Conservation (phyloP, 2,113 vertebrate species). For the Chionomys nivalis region DNA sequence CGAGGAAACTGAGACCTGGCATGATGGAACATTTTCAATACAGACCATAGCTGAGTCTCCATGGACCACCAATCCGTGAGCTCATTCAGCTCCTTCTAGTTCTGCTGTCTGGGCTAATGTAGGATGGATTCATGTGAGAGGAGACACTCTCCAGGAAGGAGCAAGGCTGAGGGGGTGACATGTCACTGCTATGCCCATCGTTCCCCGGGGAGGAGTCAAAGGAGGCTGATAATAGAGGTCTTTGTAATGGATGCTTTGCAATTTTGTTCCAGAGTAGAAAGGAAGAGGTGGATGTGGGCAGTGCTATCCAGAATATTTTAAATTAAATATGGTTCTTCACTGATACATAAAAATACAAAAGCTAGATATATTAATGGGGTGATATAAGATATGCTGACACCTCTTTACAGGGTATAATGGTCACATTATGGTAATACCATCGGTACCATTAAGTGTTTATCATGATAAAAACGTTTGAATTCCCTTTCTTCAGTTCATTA, state of each 20-base stretch:
- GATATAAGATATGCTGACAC: not conserved
- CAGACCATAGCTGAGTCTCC: not conserved
- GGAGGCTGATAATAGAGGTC: not conserved
- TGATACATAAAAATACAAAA: not conserved
- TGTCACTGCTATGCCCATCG: not conserved
- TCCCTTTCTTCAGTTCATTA: not conserved
- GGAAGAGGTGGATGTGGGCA: not conserved
- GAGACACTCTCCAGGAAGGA: too few relatives aligned
- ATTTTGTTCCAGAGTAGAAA: conserved; percentile 14
- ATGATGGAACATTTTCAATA: not conserved
- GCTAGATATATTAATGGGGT: not conserved
- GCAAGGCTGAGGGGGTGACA: too few relatives aligned
- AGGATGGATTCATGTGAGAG: not conserved
- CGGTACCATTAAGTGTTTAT: not conserved
- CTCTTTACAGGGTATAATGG: not conserved
- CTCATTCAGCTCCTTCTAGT: not conserved
- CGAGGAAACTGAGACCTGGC: not conserved
- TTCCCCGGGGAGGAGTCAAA: not conserved
- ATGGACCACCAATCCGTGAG: not conserved
- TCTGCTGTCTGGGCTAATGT: not conserved
- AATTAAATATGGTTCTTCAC: not conserved
- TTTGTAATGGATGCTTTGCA: not conserved
- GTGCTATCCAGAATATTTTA: not conserved
- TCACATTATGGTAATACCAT: not conserved
- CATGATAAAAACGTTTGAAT: not conserved